A percentile compares a stretch with the other conserved stretches of the same genome.
Evolutionary conservation across 2,113 vertebrate species (phyloP).

Genomic region (Tympanuchus pallidicinctus): DNA sequence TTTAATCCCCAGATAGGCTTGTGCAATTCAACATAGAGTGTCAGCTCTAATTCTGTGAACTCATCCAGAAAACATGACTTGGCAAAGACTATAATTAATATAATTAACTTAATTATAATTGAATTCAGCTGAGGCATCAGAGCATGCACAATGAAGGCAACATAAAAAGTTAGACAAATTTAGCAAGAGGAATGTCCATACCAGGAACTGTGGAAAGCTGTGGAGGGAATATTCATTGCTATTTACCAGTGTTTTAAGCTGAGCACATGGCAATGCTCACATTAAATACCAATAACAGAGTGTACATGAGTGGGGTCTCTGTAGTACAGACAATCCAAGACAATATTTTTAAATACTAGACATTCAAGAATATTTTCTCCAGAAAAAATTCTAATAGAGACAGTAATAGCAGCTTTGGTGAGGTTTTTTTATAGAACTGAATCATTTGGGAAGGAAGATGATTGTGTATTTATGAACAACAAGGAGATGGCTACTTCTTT

Average conservation of each 20-base stretch:
- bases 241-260: background rate
- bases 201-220: background rate
- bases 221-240: background rate
- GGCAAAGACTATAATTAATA: background rate
- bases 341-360: background rate
- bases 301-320: background rate
- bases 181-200: background rate
- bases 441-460: background rate
- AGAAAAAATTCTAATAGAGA: background rate
- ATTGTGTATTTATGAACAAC: background rate
- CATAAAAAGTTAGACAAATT: background rate
- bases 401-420: background rate
- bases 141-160: background rate
- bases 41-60: constrained; percentile 3
- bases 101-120: background rate
- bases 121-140: background rate
- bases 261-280: background rate
- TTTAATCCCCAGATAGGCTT: background rate
- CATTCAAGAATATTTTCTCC: background rate
- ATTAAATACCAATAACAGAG: background rate
- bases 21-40: background rate
- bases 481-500: background rate
- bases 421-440: background rate
- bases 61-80: constrained; percentile 8
- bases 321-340: background rate